Base-by-base conservation (phyloP, 2,888 invertebrate species). In the Lacanobia wlatinum region DNA sequence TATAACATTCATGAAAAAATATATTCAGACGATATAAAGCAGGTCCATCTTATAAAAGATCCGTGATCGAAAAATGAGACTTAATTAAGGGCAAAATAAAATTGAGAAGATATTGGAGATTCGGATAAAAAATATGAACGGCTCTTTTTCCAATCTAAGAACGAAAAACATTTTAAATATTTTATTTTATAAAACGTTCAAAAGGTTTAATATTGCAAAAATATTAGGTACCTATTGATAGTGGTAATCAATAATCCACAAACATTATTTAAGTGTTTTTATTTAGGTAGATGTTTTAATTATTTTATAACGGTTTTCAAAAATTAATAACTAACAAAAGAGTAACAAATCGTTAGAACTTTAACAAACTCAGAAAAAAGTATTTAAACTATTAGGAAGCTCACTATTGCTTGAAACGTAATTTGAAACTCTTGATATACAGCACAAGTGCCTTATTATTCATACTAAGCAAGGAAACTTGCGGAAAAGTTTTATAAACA, bases 401-500 rank as follows among this genome's bases (percentile, higher is more conserved):
- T 62, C 34, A n/a, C 59, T 75, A 46, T 50, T 53, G 62, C 66
- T 75, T 34, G 14, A 50, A 71, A 62, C 60, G 43, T 62, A 60
- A 70, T 73, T 67, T 68, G 28, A 73, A 82, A 66, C 60, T 74
- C 53, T 16, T 12, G 23, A 40, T 59, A 52, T 55, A 73, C 18
- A 61, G 48, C 46, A 68, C 55, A 68, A 66, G 64, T 70, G 38
- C 63, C 68, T 71, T 75, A 81, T 73, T 77, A 84, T 80, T 83
- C 69, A 79, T 78, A 71, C 56, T 66, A 72, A 73, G 73, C 50
- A 62, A 64, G 21, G n/a, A 63, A 80, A 82, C 74, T 83, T 78
- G 60, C 58, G 18, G 10, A 46, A 85, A n/a, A 86, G 74, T 86
- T 87, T 82, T 80, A 67, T 70, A 74, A 81, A 86, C 80, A 89